phyloP scores from a whole-genome alignment of 2,113 vertebrate genomes.

The Cettia cetti region DNA sequence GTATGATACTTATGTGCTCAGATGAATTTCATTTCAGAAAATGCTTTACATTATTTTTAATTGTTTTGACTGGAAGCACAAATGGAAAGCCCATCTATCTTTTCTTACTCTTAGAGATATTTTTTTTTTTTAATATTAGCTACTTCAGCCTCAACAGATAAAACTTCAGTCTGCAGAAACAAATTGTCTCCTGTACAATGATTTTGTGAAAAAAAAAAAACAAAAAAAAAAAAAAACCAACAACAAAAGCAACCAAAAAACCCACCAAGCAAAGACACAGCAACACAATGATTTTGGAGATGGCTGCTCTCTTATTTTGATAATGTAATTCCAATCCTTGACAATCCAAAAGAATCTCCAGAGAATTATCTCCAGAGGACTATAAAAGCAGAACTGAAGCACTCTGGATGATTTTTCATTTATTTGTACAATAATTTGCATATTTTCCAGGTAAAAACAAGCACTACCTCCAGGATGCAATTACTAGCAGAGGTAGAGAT shows the following conservation, averaged over 20 bases:
- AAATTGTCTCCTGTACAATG: not conserved
- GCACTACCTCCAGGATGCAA: not conserved
- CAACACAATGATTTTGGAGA: not conserved
- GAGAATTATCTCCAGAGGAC: not conserved
- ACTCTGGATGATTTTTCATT: not conserved
- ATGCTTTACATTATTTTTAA: not conserved
- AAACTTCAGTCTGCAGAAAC: not conserved
- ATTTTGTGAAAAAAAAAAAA: not conserved
- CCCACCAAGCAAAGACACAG: not conserved
- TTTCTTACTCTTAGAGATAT: not conserved
- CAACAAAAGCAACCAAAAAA: not conserved
- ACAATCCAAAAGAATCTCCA: not conserved
- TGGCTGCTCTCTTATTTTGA: not conserved
- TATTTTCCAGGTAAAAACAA: slow-evolving; percentile 36
- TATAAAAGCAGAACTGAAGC: not conserved
- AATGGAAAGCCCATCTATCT: not conserved
- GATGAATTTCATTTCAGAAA: not conserved
- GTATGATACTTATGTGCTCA: not conserved
- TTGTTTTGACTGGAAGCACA: not conserved
- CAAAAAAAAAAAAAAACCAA: not conserved
- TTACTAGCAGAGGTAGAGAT: not conserved
- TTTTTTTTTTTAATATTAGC: not conserved
- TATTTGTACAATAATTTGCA: not conserved
- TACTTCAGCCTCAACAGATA: not conserved
- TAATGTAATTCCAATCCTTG: not conserved